Evolutionary conservation across 1,140 invertebrate genomes (phyloP).

Genomic region (Pectinophora gossypiella): DNA sequence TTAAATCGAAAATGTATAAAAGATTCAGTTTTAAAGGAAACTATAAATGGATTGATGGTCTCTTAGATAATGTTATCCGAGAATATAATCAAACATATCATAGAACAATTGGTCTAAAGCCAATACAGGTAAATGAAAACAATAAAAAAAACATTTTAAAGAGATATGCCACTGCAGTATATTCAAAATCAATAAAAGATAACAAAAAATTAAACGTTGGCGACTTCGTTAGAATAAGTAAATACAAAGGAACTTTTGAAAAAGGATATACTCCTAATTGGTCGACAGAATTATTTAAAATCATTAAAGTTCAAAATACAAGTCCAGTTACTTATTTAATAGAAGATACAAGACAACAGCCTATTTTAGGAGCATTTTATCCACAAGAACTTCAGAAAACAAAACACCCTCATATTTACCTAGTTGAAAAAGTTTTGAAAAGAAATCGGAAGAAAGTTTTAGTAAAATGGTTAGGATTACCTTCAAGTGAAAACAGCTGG

Average conservation of each 20-base stretch:
- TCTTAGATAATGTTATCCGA: constrained; percentile 38
- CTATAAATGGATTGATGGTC: constrained; percentile 52
- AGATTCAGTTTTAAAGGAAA: constrained; percentile 56
- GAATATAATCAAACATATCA: constrained; percentile 64
- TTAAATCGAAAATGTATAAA: constrained; percentile 63
- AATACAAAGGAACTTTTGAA: constrained; percentile 45
- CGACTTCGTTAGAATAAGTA: constrained; percentile 51
- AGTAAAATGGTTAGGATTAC: constrained; percentile 52
- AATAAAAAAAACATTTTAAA: constrained; percentile 24
- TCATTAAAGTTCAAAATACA: constrained; percentile 8
- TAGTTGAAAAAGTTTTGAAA: constrained; percentile 48
- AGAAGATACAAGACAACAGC: constrained; percentile 33
- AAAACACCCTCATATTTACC: constrained; percentile 31
- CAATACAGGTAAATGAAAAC: constrained; percentile 35
- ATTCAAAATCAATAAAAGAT: constrained; percentile 12
- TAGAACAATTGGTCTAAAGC: constrained; percentile 54
- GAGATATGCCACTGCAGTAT: neutral
- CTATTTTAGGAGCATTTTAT: neutral
- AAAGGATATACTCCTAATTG: constrained; percentile 59
- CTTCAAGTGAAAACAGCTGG: constrained; percentile 36
- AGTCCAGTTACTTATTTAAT: constrained; percentile 4
- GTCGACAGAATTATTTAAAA: constrained; percentile 52
- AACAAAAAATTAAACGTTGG: constrained; percentile 30
- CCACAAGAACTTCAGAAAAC: neutral
- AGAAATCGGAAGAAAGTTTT: constrained; percentile 35